Percentiles rank a stretch among this genome's conserved stretches.
Evolutionary conservation across 1,140 invertebrate genomes (phyloP).

Genomic region (Gryllus bimaculatus): DNA sequence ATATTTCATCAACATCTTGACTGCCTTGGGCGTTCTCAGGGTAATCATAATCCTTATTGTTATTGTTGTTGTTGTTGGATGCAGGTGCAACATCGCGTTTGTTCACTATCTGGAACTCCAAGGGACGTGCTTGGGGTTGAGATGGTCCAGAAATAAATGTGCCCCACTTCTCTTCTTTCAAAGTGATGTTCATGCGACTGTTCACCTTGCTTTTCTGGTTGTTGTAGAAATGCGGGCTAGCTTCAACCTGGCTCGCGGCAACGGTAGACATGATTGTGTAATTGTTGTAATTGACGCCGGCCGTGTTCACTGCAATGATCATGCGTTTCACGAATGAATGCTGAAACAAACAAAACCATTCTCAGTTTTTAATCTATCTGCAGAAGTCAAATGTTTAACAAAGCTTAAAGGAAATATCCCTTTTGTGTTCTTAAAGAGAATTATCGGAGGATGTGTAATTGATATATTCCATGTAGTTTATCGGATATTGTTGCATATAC

Average conservation of each 20-base stretch:
- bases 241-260: background rate
- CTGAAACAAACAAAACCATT: background rate
- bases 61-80: no score
- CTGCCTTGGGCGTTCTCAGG: no score
- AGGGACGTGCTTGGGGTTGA: background rate
- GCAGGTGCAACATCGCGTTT: no score
- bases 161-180: background rate
- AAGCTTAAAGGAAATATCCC: no score
- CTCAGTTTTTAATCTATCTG: background rate
- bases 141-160: background rate
- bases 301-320: background rate
- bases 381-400: no score
- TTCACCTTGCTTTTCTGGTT: background rate
- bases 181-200: background rate
- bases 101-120: background rate
- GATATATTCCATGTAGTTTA: no score
- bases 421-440: no score
- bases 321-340: background rate
- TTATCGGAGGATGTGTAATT: no score
- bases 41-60: no score
- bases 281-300: background rate
- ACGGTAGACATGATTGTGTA: background rate
- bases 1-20: no score
- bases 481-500: no score
- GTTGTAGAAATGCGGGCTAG: background rate